Evolutionary conservation across 1,140 invertebrate species (phyloP), one percentile per base, ranked within the genome.

Genomic region (Dendrolimus punctatus): DNA sequence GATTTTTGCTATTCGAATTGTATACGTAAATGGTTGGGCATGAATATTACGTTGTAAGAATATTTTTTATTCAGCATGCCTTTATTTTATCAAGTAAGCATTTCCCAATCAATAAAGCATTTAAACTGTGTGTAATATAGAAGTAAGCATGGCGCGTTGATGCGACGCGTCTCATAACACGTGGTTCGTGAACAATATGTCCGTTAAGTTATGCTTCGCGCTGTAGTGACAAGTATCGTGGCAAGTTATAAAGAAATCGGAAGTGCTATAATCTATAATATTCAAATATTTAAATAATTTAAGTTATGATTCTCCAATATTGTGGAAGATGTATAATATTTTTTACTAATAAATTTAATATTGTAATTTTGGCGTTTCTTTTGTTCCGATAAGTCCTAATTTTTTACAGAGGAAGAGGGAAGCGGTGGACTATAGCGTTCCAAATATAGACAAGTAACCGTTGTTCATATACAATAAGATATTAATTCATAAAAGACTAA

Each of bases 341-440:
- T 88, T 88, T 87, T 88, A 88, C 87, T 88, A 88, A 88, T 88
- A 88, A 88, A 88, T 86, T 87, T 82, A 84, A 86, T 86, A 86
- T 83, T 84, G 77, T 83, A 86, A 37, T 42, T 49, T 10, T 46
- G 23, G 56, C 53, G 59, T 74, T 73, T 74, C 54, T 58, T 67
- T 71, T 6, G 51, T 50, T 0, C 23, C 5, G 7, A 23, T 23
- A 10, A 46, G 9, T 23, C 23, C 23, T 23, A 23, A 3, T 23
- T 23, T 23, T 23, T 23, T 2, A 23, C 23, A 23, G 23, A n/a
- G n/a, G n/a, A n/a, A n/a, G n/a, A n/a, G n/a, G n/a, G n/a, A n/a
- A n/a, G n/a, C n/a, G n/a, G n/a, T n/a, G n/a, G n/a, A n/a, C n/a
- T n/a, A n/a, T n/a, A 23, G 23, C 23, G 23, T 23, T 23, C 23